Conservation (phyloP, 2,797 vertebrate genomes). For the Diplodus puntazzo region DNA sequence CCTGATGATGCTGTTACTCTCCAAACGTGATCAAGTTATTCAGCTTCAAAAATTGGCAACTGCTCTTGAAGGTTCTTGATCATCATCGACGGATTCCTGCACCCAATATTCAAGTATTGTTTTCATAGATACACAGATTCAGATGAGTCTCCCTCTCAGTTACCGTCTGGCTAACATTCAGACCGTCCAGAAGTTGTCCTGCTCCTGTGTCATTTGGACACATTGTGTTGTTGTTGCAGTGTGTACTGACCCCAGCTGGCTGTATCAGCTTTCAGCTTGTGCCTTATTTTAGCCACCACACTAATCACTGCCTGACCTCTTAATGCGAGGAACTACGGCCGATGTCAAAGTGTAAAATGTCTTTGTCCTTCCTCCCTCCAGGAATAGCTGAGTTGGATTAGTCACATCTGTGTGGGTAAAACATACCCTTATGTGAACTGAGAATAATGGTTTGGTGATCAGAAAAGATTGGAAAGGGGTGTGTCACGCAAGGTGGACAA, state of each 20-base stretch:
- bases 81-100: neutral
- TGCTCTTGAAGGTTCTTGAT: too few species aligned
- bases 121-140: neutral
- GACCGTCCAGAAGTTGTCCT: neutral
- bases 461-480: neutral
- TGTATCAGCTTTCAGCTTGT: slow-evolving; percentile 69
- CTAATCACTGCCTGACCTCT: slow-evolving; percentile 44
- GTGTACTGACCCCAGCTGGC: slow-evolving; percentile 46
- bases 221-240: slow-evolving; percentile 24
- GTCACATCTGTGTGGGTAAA: slow-evolving; percentile 19
- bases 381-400: slow-evolving; percentile 59
- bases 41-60: neutral
- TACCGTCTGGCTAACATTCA: neutral
- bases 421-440: neutral
- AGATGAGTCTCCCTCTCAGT: neutral
- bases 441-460: neutral
- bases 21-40: neutral
- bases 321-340: slow-evolving; percentile 25
- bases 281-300: slow-evolving; percentile 70
- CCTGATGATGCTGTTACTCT: neutral
- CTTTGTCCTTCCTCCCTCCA: slow-evolving; percentile 59
- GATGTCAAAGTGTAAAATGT: slow-evolving; percentile 43
- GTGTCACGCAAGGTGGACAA: neutral
- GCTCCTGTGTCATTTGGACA: slow-evolving; percentile 16
- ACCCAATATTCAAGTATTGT: neutral